phyloP scores from a whole-genome alignment of 2,888 invertebrate species.

The Asteroscopus sphinx region DNA sequence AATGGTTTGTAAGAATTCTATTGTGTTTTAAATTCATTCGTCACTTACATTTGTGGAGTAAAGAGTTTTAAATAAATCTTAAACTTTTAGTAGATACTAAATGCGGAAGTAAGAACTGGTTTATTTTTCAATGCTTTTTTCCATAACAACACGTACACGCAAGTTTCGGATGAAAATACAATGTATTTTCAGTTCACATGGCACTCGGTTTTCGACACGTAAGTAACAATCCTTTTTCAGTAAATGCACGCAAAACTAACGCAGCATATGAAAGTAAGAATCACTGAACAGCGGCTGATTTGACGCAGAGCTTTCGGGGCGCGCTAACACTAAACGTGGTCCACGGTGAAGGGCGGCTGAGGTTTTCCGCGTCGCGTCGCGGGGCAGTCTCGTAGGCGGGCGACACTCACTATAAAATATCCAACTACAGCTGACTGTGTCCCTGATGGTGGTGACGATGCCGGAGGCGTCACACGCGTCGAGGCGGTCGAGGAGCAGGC shows the following conservation, averaged over 20 bases:
- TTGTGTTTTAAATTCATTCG: slow-evolving; percentile 25
- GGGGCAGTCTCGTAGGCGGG: slow-evolving; percentile 42
- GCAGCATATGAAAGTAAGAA: slow-evolving; percentile 39
- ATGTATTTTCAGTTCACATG: slow-evolving; percentile 38
- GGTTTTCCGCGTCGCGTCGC: slow-evolving; percentile 50
- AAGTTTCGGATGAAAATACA: slow-evolving; percentile 16
- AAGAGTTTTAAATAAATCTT: neutral
- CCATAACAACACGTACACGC: slow-evolving; percentile 21
- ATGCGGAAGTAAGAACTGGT: slow-evolving; percentile 34
- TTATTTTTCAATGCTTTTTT: slow-evolving; percentile 16
- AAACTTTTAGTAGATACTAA: neutral
- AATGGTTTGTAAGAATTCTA: slow-evolving; percentile 16
- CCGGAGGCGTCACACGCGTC: slow-evolving; percentile 89
- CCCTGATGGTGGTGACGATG: slow-evolving; percentile 91
- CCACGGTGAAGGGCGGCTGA: slow-evolving; percentile 62
- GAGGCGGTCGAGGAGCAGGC: slow-evolving; percentile 69
- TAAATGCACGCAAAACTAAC: slow-evolving; percentile 38
- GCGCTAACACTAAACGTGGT: slow-evolving; percentile 64
- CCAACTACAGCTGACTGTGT: slow-evolving; percentile 93
- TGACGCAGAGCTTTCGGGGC: slow-evolving; percentile 50
- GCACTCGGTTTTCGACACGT: slow-evolving; percentile 36
- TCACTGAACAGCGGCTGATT: slow-evolving; percentile 58
- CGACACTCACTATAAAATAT: slow-evolving; percentile 93
- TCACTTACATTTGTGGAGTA: slow-evolving; percentile 2
- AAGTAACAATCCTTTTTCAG: slow-evolving; percentile 25